Conservation (phyloP, 2,797 vertebrate genomes). For the Takifugu ocellatus region DNA sequence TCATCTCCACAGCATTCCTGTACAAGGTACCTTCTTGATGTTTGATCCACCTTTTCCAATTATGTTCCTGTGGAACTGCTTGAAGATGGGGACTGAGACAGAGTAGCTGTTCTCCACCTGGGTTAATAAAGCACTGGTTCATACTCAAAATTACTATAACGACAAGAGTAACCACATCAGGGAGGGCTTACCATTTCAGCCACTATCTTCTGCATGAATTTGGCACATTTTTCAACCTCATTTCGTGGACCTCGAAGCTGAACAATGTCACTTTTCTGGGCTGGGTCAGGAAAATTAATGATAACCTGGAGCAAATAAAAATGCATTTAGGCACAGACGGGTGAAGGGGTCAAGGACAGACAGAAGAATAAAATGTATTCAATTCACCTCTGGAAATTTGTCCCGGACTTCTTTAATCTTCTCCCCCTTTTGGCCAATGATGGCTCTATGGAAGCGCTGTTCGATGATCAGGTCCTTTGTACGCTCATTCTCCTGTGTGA, state of each 20-base stretch:
- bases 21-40: conserved; percentile 88
- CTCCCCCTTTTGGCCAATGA: conserved; percentile 98
- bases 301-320: conserved; percentile 81
- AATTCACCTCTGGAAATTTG: conserved; percentile 93
- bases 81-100: conserved; percentile 98
- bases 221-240: conserved; percentile 96
- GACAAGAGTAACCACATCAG: neutral
- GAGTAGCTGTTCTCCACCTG: conserved; percentile 95
- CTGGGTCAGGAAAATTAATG: conserved; percentile 97
- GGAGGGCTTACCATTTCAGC: conserved; percentile 83
- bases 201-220: conserved; percentile 97
- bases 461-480: conserved; percentile 99
- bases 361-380: neutral
- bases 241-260: conserved; percentile 93
- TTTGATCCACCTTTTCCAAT: conserved; percentile 99
- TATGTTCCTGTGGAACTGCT: conserved; percentile 99
- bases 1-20: no score
- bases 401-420: conserved; percentile 96
- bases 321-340: neutral
- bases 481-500: conserved; percentile 93
- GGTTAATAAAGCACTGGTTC: neutral
- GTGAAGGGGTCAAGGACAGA: neutral
- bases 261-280: conserved; percentile 95
- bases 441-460: conserved; percentile 97
- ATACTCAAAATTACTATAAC: conserved; percentile 14